phyloP scores from a whole-genome alignment of 2,113 vertebrate species.

The Melanocharis versteri region DNA sequence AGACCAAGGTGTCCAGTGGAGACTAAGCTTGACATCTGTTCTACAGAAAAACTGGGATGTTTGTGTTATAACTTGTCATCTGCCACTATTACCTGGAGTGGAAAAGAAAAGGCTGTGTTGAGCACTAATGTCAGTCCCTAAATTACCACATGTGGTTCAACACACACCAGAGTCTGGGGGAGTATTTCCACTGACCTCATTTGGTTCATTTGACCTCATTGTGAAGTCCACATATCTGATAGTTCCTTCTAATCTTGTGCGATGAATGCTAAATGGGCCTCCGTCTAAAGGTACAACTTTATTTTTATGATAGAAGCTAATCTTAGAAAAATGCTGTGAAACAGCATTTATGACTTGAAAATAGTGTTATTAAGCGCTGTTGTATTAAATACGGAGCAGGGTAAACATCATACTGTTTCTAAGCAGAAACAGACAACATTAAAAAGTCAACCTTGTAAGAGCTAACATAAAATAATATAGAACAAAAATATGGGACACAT shows the following conservation, averaged over 20 bases:
- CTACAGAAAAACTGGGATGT: background rate
- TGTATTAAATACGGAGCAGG: background rate
- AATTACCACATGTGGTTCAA: background rate
- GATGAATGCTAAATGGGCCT: background rate
- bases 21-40: slow-evolving; percentile 24
- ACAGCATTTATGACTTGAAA: background rate
- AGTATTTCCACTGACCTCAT: background rate
- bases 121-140: background rate
- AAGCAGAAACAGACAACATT: background rate
- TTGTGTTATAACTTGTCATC: slow-evolving; percentile 9
- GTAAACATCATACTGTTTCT: background rate
- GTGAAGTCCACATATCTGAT: background rate
- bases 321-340: background rate
- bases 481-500: background rate
- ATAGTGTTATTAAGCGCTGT: background rate
- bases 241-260: background rate
- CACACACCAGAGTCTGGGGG: accelerated
- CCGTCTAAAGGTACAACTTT: background rate
- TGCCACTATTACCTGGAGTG: background rate
- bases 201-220: background rate
- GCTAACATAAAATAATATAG: background rate
- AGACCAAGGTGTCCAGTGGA: background rate
- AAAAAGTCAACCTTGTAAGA: background rate
- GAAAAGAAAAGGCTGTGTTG: background rate
- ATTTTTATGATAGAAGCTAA: background rate